Evolutionary conservation across 2,113 vertebrate genomes (phyloP).

Genomic region (Chloroceryle aenea): DNA sequence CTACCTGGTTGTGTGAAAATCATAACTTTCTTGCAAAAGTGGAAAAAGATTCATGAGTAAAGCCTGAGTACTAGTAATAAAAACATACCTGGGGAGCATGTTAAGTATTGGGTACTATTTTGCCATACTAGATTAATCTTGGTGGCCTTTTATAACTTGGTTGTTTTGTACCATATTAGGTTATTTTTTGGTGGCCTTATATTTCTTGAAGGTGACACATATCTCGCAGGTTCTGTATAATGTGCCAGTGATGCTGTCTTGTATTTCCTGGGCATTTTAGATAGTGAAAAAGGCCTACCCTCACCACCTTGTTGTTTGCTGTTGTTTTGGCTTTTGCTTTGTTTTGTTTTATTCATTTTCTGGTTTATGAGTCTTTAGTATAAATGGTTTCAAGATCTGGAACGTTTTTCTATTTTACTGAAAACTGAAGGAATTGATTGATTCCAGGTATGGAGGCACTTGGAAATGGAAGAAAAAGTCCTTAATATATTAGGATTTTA

Average conservation of each 20-base stretch:
- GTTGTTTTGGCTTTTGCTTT: too few species aligned
- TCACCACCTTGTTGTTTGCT: not conserved
- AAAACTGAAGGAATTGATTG: not conserved
- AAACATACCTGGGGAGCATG: fast-evolving
- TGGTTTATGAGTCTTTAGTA: not conserved
- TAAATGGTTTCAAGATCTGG: not conserved
- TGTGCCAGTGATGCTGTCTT: not conserved
- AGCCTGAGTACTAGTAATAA: not conserved
- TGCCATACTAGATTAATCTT: not conserved
- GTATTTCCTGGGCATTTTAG: not conserved
- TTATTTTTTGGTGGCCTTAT: not conserved
- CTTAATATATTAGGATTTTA: not conserved
- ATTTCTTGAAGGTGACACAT: not conserved
- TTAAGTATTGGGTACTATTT: not conserved
- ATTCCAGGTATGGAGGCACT: not conserved
- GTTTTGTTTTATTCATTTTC: not conserved
- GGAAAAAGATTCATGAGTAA: not conserved
- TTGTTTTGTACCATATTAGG: not conserved
- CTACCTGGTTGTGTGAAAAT: not conserved
- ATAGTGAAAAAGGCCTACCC: not conserved
- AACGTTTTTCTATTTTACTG: not conserved
- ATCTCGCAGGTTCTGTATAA: not conserved
- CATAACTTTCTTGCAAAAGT: not conserved
- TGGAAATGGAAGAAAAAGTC: not conserved
- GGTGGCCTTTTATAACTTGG: not conserved